Conservation (phyloP, 1,140 invertebrate genomes). For the Druon quercuslanigerum region DNA sequence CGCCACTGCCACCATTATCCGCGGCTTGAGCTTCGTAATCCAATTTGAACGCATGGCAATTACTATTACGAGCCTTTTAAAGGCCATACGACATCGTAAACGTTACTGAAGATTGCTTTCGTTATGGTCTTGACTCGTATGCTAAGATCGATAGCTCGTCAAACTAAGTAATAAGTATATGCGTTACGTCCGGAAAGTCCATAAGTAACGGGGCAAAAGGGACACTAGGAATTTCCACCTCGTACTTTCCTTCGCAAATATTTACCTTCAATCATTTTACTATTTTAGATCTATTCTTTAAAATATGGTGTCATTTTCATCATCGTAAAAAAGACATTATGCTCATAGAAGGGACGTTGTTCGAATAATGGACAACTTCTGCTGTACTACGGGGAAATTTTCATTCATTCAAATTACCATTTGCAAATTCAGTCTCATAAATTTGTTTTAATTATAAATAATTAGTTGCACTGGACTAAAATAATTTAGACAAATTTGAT, state of each 20-base stretch:
- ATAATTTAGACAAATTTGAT: too few species aligned
- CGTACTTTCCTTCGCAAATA: not conserved
- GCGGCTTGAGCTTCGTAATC: slow-evolving; percentile 32
- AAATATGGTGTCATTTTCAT: too few species aligned
- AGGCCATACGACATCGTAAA: slow-evolving; percentile 20
- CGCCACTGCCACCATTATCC: slow-evolving; percentile 27
- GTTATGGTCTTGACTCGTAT: slow-evolving; percentile 5
- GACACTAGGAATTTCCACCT: not conserved
- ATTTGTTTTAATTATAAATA: too few species aligned
- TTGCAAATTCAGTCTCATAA: too few species aligned
- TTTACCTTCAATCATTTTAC: not conserved
- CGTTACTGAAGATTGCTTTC: slow-evolving; percentile 17
- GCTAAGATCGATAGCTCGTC: slow-evolving; percentile 18
- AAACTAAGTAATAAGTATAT: not conserved
- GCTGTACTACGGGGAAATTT: too few species aligned
- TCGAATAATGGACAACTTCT: too few species aligned
- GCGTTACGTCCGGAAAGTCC: not conserved
- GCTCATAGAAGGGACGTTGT: too few species aligned
- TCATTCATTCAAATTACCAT: too few species aligned
- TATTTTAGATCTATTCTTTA: too few species aligned
- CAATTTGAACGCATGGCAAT: slow-evolving; percentile 33
- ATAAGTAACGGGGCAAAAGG: not conserved
- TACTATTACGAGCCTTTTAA: slow-evolving; percentile 34
- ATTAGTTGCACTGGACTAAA: too few species aligned
- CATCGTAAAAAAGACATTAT: too few species aligned